phyloP scores from a whole-genome alignment of 2,888 invertebrate genomes.

The Apamea monoglypha region DNA sequence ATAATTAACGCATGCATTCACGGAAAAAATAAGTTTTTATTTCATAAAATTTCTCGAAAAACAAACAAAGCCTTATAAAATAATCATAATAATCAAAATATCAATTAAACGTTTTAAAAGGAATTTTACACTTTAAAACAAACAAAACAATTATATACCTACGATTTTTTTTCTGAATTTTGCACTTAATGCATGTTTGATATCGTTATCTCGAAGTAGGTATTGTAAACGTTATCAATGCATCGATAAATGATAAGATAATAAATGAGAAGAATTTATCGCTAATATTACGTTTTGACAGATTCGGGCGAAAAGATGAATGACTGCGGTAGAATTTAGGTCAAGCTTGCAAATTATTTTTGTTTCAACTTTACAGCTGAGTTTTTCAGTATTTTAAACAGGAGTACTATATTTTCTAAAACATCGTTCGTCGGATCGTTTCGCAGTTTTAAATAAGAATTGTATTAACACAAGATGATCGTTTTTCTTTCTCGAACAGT shows the following conservation, averaged over 20 bases:
- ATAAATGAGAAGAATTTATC: constrained; percentile 42
- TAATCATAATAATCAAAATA: neutral
- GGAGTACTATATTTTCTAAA: constrained; percentile 7
- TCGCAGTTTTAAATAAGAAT: constrained; percentile 5
- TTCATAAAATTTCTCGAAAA: neutral
- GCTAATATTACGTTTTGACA: constrained; percentile 39
- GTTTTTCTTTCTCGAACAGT: neutral
- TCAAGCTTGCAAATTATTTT: constrained; percentile 36
- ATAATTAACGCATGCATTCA: neutral
- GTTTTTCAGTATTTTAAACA: constrained; percentile 11
- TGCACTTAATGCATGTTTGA: constrained; percentile 26
- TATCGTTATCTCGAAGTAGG: constrained; percentile 44
- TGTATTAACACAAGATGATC: neutral
- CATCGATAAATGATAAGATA: constrained; percentile 57
- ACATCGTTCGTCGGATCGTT: neutral
- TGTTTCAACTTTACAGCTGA: constrained; percentile 2
- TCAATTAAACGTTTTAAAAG: neutral
- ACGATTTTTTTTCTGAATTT: neutral
- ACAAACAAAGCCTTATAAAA: too few relatives aligned
- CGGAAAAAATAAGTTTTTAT: neutral
- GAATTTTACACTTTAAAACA: neutral
- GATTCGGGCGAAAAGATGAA: constrained; percentile 51
- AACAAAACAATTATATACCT: neutral
- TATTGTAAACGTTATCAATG: constrained; percentile 55
- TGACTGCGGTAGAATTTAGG: constrained; percentile 56